Percentiles rank a stretch among this genome's conserved stretches.
phyloP scores from a whole-genome alignment of 2,797 vertebrate species.

The Xenopus petersii region DNA sequence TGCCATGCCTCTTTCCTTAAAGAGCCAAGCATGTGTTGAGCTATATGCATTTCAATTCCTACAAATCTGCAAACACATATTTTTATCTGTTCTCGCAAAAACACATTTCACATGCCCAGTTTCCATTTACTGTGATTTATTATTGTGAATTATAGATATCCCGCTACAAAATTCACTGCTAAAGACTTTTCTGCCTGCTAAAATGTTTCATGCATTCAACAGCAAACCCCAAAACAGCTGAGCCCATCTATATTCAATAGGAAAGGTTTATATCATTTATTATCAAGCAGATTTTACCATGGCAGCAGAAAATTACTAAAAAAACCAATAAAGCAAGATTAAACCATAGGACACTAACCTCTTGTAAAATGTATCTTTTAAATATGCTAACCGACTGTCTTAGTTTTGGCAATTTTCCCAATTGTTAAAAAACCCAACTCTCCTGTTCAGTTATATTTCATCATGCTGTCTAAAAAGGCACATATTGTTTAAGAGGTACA shows the following conservation, averaged over 20 bases:
- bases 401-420: conserved; percentile 38
- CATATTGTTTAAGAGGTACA: conserved; percentile 22
- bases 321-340: conserved; percentile 45
- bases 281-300: conserved; percentile 38
- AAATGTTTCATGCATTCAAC: conserved; percentile 3
- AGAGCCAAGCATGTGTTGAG: too few species aligned
- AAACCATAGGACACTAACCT: conserved; percentile 41
- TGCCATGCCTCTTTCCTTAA: too few species aligned
- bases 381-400: conserved; percentile 43
- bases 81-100: conserved; percentile 1
- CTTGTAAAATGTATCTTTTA: conserved; percentile 39
- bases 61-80: too few species aligned
- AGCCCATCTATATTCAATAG: neutral
- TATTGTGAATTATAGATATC: neutral
- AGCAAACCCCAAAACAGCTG: too few species aligned
- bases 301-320: conserved; percentile 7
- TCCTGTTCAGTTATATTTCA: conserved; percentile 38
- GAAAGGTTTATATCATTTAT: conserved; percentile 32
- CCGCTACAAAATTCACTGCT: neutral
- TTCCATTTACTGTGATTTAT: conserved; percentile 3
- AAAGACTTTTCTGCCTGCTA: conserved; percentile 5
- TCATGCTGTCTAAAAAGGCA: conserved; percentile 21
- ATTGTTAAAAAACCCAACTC: conserved; percentile 13
- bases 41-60: too few species aligned
- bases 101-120: conserved; percentile 9